Percentiles rank a stretch among this genome's conserved stretches.
These are phyloP conservation scores for Capitulum mitella DNA, from an alignment of 2,888 invertebrate species.

Conservation along the genomic window DNA sequence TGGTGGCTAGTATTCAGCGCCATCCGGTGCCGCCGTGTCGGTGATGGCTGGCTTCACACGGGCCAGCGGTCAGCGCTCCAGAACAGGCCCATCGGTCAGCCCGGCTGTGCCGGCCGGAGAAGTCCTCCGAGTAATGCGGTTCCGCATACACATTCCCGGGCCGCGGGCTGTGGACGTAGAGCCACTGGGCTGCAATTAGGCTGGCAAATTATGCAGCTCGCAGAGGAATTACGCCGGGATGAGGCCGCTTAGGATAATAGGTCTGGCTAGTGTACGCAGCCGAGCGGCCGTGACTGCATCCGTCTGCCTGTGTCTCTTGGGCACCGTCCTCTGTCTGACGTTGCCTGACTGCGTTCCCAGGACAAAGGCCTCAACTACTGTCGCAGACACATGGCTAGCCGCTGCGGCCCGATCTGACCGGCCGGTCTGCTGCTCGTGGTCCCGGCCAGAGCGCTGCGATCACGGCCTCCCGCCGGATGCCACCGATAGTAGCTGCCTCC, in stretches of 20 bases:
- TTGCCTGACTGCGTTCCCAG: too few species aligned
- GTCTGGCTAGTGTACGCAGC: background rate
- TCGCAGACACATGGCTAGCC: too few species aligned
- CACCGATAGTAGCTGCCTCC: too few species aligned
- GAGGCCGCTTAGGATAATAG: background rate
- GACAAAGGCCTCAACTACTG: too few species aligned
- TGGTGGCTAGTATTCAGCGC: background rate
- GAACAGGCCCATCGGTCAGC: background rate
- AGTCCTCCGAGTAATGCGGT: background rate
- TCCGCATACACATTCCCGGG: background rate
- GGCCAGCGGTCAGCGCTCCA: background rate
- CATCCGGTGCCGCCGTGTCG: background rate
- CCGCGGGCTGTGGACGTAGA: background rate
- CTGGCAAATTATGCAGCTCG: background rate
- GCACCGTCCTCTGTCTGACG: too few species aligned
- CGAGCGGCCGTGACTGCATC: too few species aligned
- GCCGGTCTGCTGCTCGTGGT: too few species aligned
- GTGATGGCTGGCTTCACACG: background rate
- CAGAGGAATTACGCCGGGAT: background rate
- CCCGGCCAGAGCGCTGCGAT: too few species aligned
- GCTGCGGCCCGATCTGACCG: too few species aligned
- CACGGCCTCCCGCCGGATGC: too few species aligned
- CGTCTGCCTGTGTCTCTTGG: too few species aligned
- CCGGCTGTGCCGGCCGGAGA: background rate
- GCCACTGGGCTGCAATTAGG: slow-evolving; percentile 10